These are phyloP conservation scores for Odontophorus gujanensis DNA, from an alignment of 2,113 vertebrate genomes.

Conservation along the genomic window DNA sequence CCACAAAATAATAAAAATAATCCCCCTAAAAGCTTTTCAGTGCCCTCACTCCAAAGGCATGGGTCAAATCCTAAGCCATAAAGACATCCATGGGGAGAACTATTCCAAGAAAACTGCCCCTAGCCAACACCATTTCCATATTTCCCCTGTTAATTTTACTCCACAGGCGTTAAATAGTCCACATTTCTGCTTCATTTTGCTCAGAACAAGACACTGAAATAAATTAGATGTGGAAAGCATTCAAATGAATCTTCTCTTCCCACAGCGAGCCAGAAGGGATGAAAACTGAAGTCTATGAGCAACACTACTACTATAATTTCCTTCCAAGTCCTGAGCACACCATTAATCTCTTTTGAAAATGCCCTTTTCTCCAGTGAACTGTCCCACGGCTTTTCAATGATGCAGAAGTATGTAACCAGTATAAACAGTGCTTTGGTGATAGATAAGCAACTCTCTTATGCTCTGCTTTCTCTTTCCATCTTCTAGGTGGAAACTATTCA, in stretches of 20 bases:
- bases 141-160: neutral
- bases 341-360: neutral
- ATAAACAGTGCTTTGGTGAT: neutral
- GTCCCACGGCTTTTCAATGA: neutral
- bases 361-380: neutral
- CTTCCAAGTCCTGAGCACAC: neutral
- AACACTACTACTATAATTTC: neutral
- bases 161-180: neutral
- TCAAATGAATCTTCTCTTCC: neutral
- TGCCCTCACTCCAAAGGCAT: fast-evolving
- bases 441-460: neutral
- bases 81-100: neutral
- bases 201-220: neutral
- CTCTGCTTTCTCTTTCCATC: neutral
- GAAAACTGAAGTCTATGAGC: neutral
- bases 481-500: neutral
- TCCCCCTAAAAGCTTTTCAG: neutral
- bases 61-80: neutral
- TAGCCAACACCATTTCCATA: neutral
- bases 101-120: neutral
- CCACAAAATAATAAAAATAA: too few species aligned
- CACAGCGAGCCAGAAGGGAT: neutral
- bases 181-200: neutral
- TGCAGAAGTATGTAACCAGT: neutral
- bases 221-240: neutral